A percentile compares a stretch with the other conserved stretches of the same genome.
Evolutionary conservation across 2,888 invertebrate species (phyloP).

Genomic region (Nomada lathburiana): DNA sequence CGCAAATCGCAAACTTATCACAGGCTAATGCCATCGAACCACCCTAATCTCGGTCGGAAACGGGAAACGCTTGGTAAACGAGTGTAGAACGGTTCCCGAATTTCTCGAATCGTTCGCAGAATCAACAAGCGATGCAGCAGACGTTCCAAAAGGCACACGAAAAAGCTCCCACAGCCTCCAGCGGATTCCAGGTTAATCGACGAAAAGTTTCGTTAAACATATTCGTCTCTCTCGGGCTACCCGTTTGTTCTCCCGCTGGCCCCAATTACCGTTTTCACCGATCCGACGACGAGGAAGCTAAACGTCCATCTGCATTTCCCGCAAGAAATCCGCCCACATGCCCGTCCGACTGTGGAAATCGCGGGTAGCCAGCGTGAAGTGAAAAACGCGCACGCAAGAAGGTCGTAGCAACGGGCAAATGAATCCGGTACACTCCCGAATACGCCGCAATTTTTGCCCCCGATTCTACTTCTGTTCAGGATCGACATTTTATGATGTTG

Average conservation of each 20-base stretch:
- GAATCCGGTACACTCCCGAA: neutral
- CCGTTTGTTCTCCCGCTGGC: slow-evolving; percentile 42
- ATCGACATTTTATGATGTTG: neutral
- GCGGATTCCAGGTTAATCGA: slow-evolving; percentile 35
- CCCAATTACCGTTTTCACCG: slow-evolving; percentile 37
- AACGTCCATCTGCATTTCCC: neutral
- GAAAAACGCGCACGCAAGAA: slow-evolving; percentile 28
- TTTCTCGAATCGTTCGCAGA: slow-evolving; percentile 8
- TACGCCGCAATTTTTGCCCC: slow-evolving; percentile 21
- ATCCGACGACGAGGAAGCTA: slow-evolving; percentile 7
- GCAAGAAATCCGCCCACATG: slow-evolving; percentile 30
- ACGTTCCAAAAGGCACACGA: slow-evolving; percentile 4
- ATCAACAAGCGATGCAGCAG: slow-evolving; percentile 1
- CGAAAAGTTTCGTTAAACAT: slow-evolving; percentile 51
- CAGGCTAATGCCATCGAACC: neutral
- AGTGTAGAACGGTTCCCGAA: neutral
- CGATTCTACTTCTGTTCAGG: neutral
- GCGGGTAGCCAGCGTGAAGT: slow-evolving; percentile 12
- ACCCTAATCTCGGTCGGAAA: neutral
- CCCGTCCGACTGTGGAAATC: neutral
- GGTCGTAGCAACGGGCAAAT: neutral
- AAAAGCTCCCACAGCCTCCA: neutral
- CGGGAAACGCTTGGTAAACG: neutral
- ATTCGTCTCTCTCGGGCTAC: slow-evolving; percentile 24
- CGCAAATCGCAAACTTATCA: neutral